Evolutionary conservation across 2,888 invertebrate species (phyloP), one percentile per base, ranked within the genome.

Genomic region (Tribolium freemani): DNA sequence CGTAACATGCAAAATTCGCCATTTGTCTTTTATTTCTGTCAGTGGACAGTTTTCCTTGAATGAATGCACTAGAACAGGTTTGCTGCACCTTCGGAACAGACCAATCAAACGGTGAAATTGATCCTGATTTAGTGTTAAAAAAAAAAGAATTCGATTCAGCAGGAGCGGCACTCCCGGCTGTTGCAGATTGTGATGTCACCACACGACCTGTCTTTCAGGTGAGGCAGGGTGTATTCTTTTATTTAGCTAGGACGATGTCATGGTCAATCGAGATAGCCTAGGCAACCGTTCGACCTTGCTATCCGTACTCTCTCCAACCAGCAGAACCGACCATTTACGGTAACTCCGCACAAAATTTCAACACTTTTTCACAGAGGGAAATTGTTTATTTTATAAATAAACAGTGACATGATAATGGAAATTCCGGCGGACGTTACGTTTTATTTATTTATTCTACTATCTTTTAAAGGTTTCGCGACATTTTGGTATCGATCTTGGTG

Each of bases 251-350:
- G 44, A 57, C 26, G 48, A 50, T 64, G 69, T 72, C 72, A 72
- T 57, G 72, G 72, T 69, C 58, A 69, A 72, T 68, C 64, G n/a
- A 61, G 31, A 66, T 67, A 44, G 63, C 64, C 58, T 72, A 72
- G 72, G 63, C 64, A 63, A 69, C 64, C 58, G 63, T 57, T 46
- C 72, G 72, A 64, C 72, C 72, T 72, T 72, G 72, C 69, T 31
- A 45, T 69, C 51, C 45, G 69, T 60, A 53, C 69, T 50, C 53
- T 57, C 68, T 46, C 57, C 54, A 31, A 44, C 56, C 57, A 44
- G 4, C 21, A 50, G 45, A 21, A 48, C 57, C 9, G 11, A 54
- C 71, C 71, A 71, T 71, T 54, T 71, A 71, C 57, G 71, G 71
- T 71, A 71, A 63, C 64, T 20, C 48, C 26, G 50, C 51, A 45